Percentiles rank a stretch among this genome's conserved stretches.
phyloP scores from a whole-genome alignment of 53 echinoderm and acorn worm genomes.

The Antedon mediterranea region DNA sequence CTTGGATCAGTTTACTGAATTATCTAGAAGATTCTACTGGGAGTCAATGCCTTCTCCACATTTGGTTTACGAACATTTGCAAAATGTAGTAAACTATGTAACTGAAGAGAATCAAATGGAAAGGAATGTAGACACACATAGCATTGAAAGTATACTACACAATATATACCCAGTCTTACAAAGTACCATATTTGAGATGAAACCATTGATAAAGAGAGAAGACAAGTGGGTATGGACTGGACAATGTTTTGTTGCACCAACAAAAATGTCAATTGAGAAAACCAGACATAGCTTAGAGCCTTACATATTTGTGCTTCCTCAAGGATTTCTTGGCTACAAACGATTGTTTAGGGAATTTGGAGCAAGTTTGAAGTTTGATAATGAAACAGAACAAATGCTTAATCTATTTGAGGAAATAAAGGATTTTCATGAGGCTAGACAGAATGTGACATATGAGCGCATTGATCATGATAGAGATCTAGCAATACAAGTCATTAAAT shows the following conservation, averaged over 20 bases:
- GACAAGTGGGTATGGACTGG: neutral
- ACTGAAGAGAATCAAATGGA: neutral
- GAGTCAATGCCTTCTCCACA: neutral
- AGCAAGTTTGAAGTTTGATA: neutral
- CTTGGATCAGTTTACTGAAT: neutral
- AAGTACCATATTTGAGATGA: neutral
- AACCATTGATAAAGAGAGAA: neutral
- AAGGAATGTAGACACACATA: neutral
- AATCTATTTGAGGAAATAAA: neutral
- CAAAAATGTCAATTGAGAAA: neutral
- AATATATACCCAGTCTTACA: neutral
- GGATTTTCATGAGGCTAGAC: neutral
- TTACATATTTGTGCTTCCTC: neutral
- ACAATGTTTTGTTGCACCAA: neutral
- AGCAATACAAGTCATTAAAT: neutral
- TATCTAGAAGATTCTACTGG: neutral
- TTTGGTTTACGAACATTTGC: neutral
- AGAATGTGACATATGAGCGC: neutral
- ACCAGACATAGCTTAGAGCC: neutral
- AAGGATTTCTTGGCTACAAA: neutral
- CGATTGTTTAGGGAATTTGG: neutral
- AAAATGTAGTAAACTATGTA: neutral
- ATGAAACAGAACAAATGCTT: neutral
- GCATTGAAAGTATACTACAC: neutral
- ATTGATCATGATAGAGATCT: neutral